Evolutionary conservation across 2,797 vertebrate genomes (phyloP), one percentile per base, ranked within the genome.

Genomic region (Melanotaenia maccullochi): DNA sequence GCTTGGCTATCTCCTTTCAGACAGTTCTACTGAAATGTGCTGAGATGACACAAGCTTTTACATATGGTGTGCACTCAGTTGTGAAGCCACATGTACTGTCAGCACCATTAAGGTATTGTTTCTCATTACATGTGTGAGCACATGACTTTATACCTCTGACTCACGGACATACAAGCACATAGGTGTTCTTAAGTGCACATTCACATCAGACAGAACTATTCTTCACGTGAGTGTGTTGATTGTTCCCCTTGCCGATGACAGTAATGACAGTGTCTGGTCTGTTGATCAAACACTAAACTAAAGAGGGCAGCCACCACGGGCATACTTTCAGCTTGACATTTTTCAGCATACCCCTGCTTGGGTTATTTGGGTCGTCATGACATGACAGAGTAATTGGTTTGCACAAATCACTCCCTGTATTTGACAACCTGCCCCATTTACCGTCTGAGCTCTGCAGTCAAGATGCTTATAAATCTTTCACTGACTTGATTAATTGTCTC

Each of bases 391-490:
- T 92, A 89, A 92, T 92, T 90, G 89, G 83, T 90, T 91, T 78
- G 81, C 87, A 66, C 84, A 86, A 85, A 91, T 90, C 89, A 82
- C 85, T 89, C 90, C 71, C 81, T 44, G 57, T 84, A 84, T 88
- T 89, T 92, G 92, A 93, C 88, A 90, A 83, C 81, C 78, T 56
- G 81, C 81, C 90, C 92, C 89, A 85, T 90, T 90, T 89, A 78
- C 87, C 85, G 85, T 89, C 89, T 90, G 85, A 83, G 74, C 75
- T 69, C 83, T 86, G 71, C 59, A 81, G 90, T 92, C 90, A 89
- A 89, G 83, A 84, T 80, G 87, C 85, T 88, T 90, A 90, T 93
- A 93, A 93, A 93, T 92, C 90, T 92, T 93, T 92, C 89, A 90
- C 65, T 25, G 70, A 51, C 85, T 88, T 93, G 90, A 93, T 94